phyloP scores from a whole-genome alignment of 2,888 invertebrate species.

The Melinaea menophilus region DNA sequence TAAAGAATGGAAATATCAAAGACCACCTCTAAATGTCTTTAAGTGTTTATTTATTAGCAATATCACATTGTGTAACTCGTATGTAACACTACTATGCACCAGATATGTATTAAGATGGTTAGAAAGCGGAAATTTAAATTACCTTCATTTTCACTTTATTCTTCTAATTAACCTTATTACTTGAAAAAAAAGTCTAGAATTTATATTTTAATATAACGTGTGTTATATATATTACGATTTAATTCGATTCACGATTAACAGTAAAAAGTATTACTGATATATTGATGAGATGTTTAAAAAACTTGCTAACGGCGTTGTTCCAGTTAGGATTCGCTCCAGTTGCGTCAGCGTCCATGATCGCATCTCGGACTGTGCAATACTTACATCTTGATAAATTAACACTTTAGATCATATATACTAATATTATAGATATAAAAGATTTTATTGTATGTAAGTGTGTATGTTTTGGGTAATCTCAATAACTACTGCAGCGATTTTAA shows the following conservation, averaged over 20 bases:
- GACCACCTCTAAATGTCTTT: too few species aligned
- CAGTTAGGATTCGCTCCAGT: conserved; percentile 69
- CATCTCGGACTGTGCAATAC: conserved; percentile 12
- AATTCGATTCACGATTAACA: not conserved
- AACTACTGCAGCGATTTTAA: too few species aligned
- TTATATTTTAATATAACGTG: too few species aligned
- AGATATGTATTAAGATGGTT: conserved; percentile 1
- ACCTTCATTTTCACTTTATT: conserved; percentile 6
- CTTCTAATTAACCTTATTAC: not conserved
- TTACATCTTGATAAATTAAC: too few species aligned
- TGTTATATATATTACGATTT: not conserved
- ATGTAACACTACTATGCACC: not conserved
- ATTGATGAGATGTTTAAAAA: conserved; percentile 18
- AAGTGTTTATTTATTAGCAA: not conserved
- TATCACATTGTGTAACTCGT: conserved; percentile 2
- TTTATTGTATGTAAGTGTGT: too few species aligned
- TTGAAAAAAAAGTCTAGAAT: not conserved
- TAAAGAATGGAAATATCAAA: too few species aligned
- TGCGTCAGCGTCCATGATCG: conserved; percentile 39
- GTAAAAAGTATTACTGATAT: not conserved
- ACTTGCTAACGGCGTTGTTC: conserved; percentile 39
- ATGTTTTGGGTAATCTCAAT: too few species aligned
- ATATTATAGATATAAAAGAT: too few species aligned
- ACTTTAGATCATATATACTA: too few species aligned
- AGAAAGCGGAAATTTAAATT: conserved; percentile 8